Evolutionary conservation across 2,888 invertebrate species (phyloP).

Genomic region (Blastobasis adustella): DNA sequence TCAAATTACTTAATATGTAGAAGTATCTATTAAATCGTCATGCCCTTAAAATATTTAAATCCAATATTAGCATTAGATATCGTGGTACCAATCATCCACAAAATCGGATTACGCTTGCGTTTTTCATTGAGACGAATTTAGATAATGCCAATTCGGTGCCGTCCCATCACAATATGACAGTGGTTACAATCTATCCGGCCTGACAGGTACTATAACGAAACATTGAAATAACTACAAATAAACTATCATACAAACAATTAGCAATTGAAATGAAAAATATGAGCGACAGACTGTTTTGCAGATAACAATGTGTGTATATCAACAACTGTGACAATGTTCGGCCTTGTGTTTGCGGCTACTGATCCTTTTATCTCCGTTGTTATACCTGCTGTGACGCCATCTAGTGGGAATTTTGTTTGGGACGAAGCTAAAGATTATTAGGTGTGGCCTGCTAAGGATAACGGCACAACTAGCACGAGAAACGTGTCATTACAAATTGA

Average conservation of each 20-base stretch:
- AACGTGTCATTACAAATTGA: conserved; percentile 12
- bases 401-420: conserved; percentile 31
- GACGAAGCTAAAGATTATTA: conserved; percentile 18
- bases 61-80: too few relatives aligned
- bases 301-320: conserved; percentile 20
- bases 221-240: conserved; percentile 26
- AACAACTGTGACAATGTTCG: conserved; percentile 35
- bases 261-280: conserved; percentile 33
- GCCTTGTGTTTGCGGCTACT: conserved; percentile 35
- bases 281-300: conserved; percentile 18
- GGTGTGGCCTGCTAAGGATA: conserved; percentile 24
- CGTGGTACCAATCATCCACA: too few relatives aligned
- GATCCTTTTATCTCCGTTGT: conserved; percentile 41
- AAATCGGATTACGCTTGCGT: too few relatives aligned
- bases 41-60: too few relatives aligned
- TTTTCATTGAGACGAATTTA: too few relatives aligned
- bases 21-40: too few relatives aligned
- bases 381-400: conserved; percentile 32
- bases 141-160: too few relatives aligned
- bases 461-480: conserved; percentile 20
- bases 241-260: conserved; percentile 14
- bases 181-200: not conserved
- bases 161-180: too few relatives aligned
- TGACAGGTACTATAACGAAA: conserved; percentile 23
- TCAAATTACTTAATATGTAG: too few relatives aligned